phyloP scores from a whole-genome alignment of 2,888 invertebrate genomes.

The Machimus atricapillus region DNA sequence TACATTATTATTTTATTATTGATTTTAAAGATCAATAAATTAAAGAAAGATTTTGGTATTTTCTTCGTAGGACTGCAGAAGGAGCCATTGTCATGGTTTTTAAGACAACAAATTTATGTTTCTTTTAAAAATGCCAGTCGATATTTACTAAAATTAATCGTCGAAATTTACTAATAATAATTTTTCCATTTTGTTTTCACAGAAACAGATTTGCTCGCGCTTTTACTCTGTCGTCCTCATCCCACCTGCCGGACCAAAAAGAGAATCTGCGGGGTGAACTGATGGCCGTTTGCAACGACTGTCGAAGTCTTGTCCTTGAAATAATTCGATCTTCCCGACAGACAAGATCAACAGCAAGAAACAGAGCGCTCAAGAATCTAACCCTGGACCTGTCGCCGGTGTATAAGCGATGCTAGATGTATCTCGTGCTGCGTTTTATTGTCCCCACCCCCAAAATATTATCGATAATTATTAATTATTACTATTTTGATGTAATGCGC shows the following conservation, averaged over 20 bases:
- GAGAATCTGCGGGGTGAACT: slow-evolving; percentile 77
- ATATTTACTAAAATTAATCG: neutral
- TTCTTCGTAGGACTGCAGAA: too few relatives aligned
- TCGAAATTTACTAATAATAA: neutral
- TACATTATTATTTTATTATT: too few relatives aligned
- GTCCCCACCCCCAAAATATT: neutral
- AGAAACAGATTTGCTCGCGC: slow-evolving; percentile 71
- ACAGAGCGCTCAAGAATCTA: slow-evolving; percentile 80
- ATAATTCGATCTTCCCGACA: slow-evolving; percentile 89
- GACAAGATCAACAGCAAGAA: slow-evolving; percentile 81
- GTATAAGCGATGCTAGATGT: slow-evolving; percentile 65
- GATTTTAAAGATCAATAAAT: too few relatives aligned
- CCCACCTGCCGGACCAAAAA: slow-evolving; percentile 61
- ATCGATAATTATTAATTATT: slow-evolving; percentile 4
- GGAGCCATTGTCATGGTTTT: too few relatives aligned
- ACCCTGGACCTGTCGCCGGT: slow-evolving; percentile 85
- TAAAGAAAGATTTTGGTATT: too few relatives aligned
- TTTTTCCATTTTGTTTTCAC: slow-evolving; percentile 47
- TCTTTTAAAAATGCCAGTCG: too few relatives aligned
- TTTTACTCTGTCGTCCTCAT: slow-evolving; percentile 66
- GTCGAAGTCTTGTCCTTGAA: slow-evolving; percentile 91
- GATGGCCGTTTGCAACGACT: slow-evolving; percentile 93
- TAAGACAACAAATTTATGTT: too few relatives aligned
- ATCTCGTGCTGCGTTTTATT: neutral
- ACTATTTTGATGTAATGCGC: neutral